phyloP scores from a whole-genome alignment of 2,888 invertebrate species.

The Tigriopus californicus region DNA sequence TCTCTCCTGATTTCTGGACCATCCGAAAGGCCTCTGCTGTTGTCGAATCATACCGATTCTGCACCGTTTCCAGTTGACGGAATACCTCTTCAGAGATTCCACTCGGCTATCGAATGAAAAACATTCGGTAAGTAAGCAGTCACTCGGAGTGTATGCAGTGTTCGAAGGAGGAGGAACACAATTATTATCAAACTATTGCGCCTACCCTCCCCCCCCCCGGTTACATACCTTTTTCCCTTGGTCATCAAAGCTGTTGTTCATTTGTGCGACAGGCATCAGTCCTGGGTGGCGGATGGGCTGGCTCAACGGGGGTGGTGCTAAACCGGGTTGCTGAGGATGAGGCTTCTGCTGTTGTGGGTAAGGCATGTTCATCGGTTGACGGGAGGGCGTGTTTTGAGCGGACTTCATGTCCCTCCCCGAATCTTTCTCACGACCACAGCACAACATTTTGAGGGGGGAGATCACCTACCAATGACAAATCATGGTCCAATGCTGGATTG shows the following conservation, averaged over 20 bases:
- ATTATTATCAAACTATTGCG: too few species aligned
- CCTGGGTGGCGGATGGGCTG: too few species aligned
- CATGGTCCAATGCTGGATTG: too few species aligned
- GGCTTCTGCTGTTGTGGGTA: neutral
- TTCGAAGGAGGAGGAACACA: too few species aligned
- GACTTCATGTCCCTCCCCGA: slow-evolving; percentile 12
- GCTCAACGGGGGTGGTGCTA: neutral
- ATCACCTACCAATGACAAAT: too few species aligned
- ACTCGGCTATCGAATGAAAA: too few species aligned
- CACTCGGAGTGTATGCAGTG: too few species aligned
- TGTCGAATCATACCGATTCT: slow-evolving; percentile 83
- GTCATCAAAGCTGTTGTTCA: too few species aligned
- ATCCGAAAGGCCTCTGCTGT: slow-evolving; percentile 79
- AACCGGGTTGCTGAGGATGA: neutral
- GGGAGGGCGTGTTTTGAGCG: slow-evolving; percentile 13
- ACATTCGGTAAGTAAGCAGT: too few species aligned
- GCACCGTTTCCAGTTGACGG: slow-evolving; percentile 87
- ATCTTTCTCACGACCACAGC: slow-evolving; percentile 3
- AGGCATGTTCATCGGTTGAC: neutral
- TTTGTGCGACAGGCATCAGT: too few species aligned
- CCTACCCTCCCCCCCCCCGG: too few species aligned
- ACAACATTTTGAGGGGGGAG: neutral
- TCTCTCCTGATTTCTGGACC: slow-evolving; percentile 83
- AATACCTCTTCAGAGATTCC: slow-evolving; percentile 91
- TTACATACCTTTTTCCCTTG: too few species aligned